phyloP scores from a whole-genome alignment of 2,797 vertebrate genomes.

The Vultur gryphus region DNA sequence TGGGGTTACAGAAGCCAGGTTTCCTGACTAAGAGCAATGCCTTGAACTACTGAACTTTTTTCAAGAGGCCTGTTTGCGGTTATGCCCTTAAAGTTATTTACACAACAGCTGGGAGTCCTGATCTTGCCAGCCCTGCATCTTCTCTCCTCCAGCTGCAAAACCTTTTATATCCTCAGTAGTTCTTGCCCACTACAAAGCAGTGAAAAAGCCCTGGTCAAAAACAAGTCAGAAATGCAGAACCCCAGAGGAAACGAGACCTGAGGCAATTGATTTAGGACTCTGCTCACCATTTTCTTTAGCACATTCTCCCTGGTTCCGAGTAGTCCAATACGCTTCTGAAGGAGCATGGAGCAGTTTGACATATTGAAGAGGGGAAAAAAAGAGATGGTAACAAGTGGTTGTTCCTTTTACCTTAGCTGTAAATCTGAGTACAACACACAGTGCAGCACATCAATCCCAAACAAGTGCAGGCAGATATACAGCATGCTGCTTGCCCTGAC shows the following conservation, averaged over 20 bases:
- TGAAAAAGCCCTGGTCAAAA: background rate
- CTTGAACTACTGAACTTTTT: background rate
- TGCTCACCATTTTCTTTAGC: background rate
- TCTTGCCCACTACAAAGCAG: background rate
- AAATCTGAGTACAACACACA: slow-evolving; percentile 1
- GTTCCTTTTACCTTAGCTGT: slow-evolving; percentile 15
- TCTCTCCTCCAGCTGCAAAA: background rate
- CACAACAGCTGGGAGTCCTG: background rate
- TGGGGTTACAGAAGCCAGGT: background rate
- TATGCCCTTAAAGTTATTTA: background rate
- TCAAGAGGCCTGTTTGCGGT: too few species aligned
- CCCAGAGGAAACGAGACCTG: background rate
- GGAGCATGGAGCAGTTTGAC: background rate
- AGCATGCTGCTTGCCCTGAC: background rate
- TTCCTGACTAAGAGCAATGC: background rate
- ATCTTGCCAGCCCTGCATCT: slow-evolving; percentile 5
- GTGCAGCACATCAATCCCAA: background rate
- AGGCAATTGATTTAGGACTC: background rate
- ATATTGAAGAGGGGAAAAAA: background rate
- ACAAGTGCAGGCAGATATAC: slow-evolving; percentile 5
- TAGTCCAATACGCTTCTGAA: background rate
- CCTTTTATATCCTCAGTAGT: background rate
- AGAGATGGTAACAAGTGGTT: background rate
- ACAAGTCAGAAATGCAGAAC: background rate
- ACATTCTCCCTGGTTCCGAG: background rate